Base-by-base conservation (phyloP, 2,797 vertebrate species). In the Chelmon rostratus region DNA sequence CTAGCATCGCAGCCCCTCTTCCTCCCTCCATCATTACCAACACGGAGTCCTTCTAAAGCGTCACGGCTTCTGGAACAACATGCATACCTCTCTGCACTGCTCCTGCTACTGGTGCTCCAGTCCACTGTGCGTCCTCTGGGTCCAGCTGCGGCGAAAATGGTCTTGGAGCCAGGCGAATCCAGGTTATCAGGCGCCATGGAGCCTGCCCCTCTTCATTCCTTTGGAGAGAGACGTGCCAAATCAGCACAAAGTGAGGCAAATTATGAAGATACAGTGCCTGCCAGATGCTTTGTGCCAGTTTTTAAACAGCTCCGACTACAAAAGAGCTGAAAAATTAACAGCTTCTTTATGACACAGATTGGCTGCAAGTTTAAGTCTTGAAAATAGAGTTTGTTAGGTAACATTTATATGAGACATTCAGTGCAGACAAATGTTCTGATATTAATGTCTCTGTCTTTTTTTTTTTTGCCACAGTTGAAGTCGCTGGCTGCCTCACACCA, bases 181-280 rank as follows among this genome's bases (percentile, higher is more conserved):
- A 74, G 71, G 76, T 47, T 31, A 68, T 52, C 64, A 78, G 56
- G 53, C 1, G 0, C 28, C 8, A 23, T 63, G 59, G 33, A 75
- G 28, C 31, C 64, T 44, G 44, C 46, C 15, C 31, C 12, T 38
- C 35, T 75, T 72, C 65, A 72, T 59, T 84, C 15, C 40, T 68
- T 59, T 42, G 37, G 50, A 50, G 58, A 57, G 18, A 35, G 18
- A 68, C n/a, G n/a, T 49, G 42, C 72, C 67, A 78, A 74, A 64
- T 64, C 52, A 72, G 68, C 61, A 61, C 23, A 49, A 68, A 44
- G 84, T 70, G 63, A 78, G 46, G 57, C 18, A 64, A 73, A 79
- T 46, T 44, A 78, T 61, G 80, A 69, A 75, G 66, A 74, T 25
- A 40, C 10, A 16, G 5, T n/a, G 47, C 61, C n/a, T 68, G 69